These are phyloP conservation scores for Cydia splendana DNA, from an alignment of 1,140 invertebrate species.

Conservation along the genomic window DNA sequence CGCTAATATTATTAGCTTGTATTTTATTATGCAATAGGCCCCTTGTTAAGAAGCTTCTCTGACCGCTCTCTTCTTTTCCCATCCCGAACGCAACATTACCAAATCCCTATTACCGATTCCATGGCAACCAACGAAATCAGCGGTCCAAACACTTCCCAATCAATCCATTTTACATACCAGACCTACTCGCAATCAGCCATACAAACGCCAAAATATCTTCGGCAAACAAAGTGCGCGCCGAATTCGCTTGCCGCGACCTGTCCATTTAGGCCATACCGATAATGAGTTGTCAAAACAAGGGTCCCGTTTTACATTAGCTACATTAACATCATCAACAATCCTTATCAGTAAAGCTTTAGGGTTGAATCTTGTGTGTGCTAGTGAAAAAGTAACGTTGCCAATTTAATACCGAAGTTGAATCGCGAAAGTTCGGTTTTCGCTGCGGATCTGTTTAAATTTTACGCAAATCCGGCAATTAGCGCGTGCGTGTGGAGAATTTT, in stretches of 20 bases:
- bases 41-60: no score
- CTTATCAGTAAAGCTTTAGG: conserved; percentile 41
- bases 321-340: not conserved
- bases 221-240: conserved; percentile 55
- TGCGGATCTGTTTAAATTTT: conserved; percentile 64
- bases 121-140: no score
- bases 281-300: conserved; percentile 76
- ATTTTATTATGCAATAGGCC: no score
- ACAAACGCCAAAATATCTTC: conserved; percentile 68
- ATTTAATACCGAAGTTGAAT: conserved; percentile 73
- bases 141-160: no score
- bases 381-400: conserved; percentile 38
- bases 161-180: conserved; percentile 6
- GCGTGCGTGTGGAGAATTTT: conserved; percentile 45
- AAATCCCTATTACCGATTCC: no score
- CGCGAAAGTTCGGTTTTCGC: conserved; percentile 66
- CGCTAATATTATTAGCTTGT: no score
- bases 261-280: conserved; percentile 70
- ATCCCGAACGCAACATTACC: no score
- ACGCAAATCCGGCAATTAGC: conserved; percentile 68
- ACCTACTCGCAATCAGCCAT: conserved; percentile 62
- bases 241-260: conserved; percentile 55
- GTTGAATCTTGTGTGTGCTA: conserved; percentile 41
- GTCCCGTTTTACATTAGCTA: conserved; percentile 44
- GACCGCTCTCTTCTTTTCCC: no score